Percentiles rank a stretch among this genome's conserved stretches.
These are phyloP conservation scores for Adelges cooleyi DNA, from an alignment of 1,140 invertebrate species.

Conservation along the genomic window DNA sequence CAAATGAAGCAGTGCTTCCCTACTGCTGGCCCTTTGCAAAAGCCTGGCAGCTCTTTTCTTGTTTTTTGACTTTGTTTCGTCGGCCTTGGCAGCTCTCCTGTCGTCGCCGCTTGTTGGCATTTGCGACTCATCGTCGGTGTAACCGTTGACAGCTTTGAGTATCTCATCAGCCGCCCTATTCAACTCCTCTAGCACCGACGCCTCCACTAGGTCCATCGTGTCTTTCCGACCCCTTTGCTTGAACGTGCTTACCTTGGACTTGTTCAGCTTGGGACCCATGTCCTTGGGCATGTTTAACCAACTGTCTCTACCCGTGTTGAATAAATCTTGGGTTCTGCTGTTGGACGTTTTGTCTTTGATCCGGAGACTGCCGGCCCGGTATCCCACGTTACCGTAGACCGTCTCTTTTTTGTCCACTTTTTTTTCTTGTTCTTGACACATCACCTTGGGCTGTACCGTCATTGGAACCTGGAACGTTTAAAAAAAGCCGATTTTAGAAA, in stretches of 20 bases:
- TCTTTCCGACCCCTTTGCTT: not conserved
- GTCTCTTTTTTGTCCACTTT: not conserved
- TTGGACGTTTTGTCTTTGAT: not conserved
- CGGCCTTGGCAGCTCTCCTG: constrained; percentile 31
- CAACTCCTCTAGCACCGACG: constrained; percentile 41
- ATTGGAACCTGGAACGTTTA: constrained; percentile 15
- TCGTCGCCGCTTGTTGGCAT: constrained; percentile 30
- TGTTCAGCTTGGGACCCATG: constrained; percentile 4
- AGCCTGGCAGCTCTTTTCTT: constrained; percentile 38
- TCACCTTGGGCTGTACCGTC: constrained; percentile 4
- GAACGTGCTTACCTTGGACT: not conserved
- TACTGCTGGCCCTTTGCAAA: constrained; percentile 41
- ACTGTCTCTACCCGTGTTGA: constrained; percentile 31
- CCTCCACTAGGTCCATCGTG: constrained; percentile 30
- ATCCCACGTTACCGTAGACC: not conserved
- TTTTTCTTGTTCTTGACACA: constrained; percentile 1
- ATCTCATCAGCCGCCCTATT: constrained; percentile 45
- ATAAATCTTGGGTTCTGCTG: not conserved
- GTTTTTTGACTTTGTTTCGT: constrained; percentile 31
- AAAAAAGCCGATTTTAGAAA: too few relatives aligned
- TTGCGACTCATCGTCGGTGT: constrained; percentile 40
- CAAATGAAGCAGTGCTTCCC: constrained; percentile 39
- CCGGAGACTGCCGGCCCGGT: not conserved
- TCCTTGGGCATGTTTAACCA: constrained; percentile 33
- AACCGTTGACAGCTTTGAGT: constrained; percentile 43